These are phyloP conservation scores for Cariama cristata DNA, from an alignment of 2,113 vertebrate genomes.

Conservation along the genomic window DNA sequence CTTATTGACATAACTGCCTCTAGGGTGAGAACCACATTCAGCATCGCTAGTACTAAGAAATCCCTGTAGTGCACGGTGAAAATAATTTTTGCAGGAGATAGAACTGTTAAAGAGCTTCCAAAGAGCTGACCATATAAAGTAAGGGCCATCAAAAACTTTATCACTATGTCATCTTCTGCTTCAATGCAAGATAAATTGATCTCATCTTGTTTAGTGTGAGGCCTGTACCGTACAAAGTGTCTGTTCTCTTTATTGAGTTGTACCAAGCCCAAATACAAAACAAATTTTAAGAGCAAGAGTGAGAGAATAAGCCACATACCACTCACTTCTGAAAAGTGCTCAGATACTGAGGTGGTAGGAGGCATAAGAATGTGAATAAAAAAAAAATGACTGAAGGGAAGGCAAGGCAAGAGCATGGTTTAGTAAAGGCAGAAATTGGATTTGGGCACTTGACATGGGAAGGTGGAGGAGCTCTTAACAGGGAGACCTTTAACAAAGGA, in stretches of 20 bases:
- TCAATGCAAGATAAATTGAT: neutral
- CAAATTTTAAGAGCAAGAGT: neutral
- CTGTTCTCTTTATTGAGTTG: neutral
- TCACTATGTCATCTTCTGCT: neutral
- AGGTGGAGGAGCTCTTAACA: neutral
- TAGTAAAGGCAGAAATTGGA: neutral
- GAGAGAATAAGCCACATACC: neutral
- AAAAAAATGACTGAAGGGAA: neutral
- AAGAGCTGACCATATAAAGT: neutral
- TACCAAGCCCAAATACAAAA: neutral
- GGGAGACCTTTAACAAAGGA: neutral
- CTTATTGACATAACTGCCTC: neutral
- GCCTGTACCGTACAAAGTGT: neutral
- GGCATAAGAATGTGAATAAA: neutral
- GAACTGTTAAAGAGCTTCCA: neutral
- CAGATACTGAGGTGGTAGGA: neutral
- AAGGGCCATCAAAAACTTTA: neutral
- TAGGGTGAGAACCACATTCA: neutral
- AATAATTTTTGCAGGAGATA: neutral
- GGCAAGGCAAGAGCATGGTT: neutral
- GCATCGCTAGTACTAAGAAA: neutral
- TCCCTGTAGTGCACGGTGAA: neutral
- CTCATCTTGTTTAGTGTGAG: neutral
- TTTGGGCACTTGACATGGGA: neutral
- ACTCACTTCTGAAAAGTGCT: neutral